Evolutionary conservation across 2,888 invertebrate species (phyloP).

Genomic region (Cancer borealis): DNA sequence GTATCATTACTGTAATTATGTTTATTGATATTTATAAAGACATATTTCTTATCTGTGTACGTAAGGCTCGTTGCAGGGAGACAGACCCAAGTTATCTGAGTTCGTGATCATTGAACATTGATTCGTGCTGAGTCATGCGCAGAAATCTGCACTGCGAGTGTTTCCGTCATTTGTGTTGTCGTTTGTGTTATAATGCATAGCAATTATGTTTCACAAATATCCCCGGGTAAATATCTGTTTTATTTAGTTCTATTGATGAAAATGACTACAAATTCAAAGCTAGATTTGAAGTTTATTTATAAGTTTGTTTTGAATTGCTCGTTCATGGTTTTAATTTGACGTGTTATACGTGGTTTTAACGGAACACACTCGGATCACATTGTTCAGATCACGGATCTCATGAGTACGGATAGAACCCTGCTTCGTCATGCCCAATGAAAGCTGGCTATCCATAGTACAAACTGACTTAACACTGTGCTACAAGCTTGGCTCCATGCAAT

Average conservation of each 20-base stretch:
- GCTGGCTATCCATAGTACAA: constrained; percentile 76
- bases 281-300: background rate
- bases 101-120: constrained; percentile 52
- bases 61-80: constrained; percentile 72
- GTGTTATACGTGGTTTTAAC: background rate
- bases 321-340: background rate
- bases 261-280: background rate
- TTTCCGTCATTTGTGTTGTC: background rate
- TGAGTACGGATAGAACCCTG: constrained; percentile 63
- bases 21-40: constrained; percentile 77
- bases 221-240: background rate
- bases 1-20: constrained; percentile 76
- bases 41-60: constrained; percentile 75
- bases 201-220: background rate
- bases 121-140: background rate
- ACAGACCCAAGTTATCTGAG: constrained; percentile 60
- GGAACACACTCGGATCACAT: constrained; percentile 34
- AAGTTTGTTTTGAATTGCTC: background rate
- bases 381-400: constrained; percentile 53
- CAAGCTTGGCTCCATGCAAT: constrained; percentile 76
- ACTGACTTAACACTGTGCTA: constrained; percentile 76
- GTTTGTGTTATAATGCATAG: background rate
- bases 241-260: background rate
- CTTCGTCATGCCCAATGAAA: constrained; percentile 71
- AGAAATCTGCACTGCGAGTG: background rate